Percentiles rank a stretch among this genome's conserved stretches.
phyloP scores from a whole-genome alignment of 2,888 invertebrate genomes.

The Iphiclides podalirius region DNA sequence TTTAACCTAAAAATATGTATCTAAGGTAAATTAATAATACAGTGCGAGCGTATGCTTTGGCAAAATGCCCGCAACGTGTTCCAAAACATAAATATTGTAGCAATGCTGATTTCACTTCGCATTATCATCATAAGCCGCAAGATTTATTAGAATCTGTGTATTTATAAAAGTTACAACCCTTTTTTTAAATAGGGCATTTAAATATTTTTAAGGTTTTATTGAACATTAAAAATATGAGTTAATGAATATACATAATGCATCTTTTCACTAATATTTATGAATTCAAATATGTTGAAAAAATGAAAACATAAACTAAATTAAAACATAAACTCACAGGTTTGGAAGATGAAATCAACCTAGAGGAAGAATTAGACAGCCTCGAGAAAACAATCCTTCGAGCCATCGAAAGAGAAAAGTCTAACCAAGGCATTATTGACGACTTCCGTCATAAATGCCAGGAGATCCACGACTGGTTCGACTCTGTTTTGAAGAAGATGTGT shows the following conservation, averaged over 20 bases:
- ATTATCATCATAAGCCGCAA: constrained; percentile 3
- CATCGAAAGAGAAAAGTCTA: constrained; percentile 86
- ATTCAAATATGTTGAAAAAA: too few relatives aligned
- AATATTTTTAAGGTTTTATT: too few relatives aligned
- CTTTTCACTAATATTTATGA: too few relatives aligned
- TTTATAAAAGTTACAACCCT: background rate
- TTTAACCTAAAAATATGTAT: constrained; percentile 5
- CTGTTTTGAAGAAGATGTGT: constrained; percentile 89
- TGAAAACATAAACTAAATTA: too few relatives aligned
- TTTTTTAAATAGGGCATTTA: too few relatives aligned
- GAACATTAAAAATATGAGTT: too few relatives aligned
- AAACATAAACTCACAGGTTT: constrained; percentile 51
- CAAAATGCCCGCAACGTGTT: constrained; percentile 9
- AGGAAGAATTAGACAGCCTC: constrained; percentile 85
- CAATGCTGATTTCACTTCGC: constrained; percentile 4
- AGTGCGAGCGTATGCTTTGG: constrained; percentile 9
- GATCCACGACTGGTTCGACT: constrained; percentile 91
- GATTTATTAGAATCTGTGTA: background rate
- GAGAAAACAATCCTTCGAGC: constrained; percentile 86
- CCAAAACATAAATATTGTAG: constrained; percentile 3
- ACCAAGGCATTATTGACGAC: constrained; percentile 88
- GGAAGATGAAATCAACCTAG: constrained; percentile 85
- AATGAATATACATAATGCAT: too few relatives aligned
- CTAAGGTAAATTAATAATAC: background rate
- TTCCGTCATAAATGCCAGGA: constrained; percentile 87